phyloP scores from a whole-genome alignment of 2,888 invertebrate species.

The Rotaria macrura region DNA sequence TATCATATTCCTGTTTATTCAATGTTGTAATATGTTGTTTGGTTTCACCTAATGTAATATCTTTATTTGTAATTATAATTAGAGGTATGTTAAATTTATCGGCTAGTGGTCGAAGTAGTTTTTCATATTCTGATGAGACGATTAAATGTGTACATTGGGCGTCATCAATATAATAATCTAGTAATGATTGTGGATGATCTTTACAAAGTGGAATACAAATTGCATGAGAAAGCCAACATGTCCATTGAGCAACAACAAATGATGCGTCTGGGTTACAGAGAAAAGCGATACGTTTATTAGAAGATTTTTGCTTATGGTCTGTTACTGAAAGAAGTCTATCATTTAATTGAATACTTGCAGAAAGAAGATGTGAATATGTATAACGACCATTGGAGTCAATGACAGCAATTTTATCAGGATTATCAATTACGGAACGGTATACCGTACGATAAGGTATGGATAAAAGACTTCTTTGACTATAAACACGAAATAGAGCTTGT shows the following conservation, averaged over 20 bases:
- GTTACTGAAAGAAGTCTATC: not conserved
- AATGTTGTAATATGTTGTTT: not conserved
- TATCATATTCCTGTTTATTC: not conserved
- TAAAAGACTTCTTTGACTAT: not conserved
- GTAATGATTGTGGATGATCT: not conserved
- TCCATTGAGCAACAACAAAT: slow-evolving; percentile 14
- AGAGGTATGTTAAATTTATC: slow-evolving; percentile 9
- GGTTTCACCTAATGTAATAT: not conserved
- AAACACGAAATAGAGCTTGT: not conserved
- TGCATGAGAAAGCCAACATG: not conserved
- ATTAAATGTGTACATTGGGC: not conserved
- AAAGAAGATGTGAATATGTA: not conserved
- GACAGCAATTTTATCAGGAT: not conserved
- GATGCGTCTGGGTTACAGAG: not conserved
- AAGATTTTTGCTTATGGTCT: not conserved
- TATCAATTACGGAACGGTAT: not conserved
- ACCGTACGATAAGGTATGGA: not conserved
- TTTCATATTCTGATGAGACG: not conserved
- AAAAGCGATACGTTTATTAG: not conserved
- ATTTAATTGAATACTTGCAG: not conserved
- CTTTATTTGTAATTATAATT: not conserved
- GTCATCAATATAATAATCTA: slow-evolving; percentile 18
- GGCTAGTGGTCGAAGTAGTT: not conserved
- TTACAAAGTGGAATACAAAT: slow-evolving; percentile 6
- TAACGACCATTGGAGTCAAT: not conserved